Evolutionary conservation across 2,888 invertebrate genomes (phyloP).

Genomic region (Drosophila buzzatii): DNA sequence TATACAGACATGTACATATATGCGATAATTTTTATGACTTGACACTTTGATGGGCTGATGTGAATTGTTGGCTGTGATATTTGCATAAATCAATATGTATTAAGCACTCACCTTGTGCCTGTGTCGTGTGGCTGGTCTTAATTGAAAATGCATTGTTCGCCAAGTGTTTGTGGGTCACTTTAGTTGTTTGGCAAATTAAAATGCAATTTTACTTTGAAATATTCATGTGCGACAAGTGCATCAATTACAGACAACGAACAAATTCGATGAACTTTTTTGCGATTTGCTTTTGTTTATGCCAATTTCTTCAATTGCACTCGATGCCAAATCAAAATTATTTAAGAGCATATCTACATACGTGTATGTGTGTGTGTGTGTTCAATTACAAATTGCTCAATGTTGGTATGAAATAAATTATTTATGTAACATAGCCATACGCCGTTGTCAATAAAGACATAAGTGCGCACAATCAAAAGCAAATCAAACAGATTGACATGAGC

Average conservation of each 20-base stretch:
- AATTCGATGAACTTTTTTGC: conserved; percentile 20
- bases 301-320: conserved; percentile 55
- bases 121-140: not conserved
- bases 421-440: conserved; percentile 55
- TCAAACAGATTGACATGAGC: conserved; percentile 64
- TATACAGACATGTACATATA: no score
- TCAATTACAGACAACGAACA: conserved; percentile 33
- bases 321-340: conserved; percentile 51
- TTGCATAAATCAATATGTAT: conserved; percentile 13
- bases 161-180: conserved; percentile 14
- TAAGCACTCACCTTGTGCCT: conserved; percentile 5
- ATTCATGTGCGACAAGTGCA: conserved; percentile 34
- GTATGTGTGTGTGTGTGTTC: conserved; percentile 35
- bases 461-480: conserved; percentile 73
- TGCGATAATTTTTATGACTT: not conserved
- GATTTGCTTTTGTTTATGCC: conserved; percentile 41
- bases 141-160: conserved; percentile 7
- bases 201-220: conserved; percentile 29
- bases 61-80: not conserved
- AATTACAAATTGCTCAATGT: conserved; percentile 71
- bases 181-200: conserved; percentile 24
- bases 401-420: conserved; percentile 69
- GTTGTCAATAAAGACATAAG: conserved; percentile 76
- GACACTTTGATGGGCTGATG: not conserved
- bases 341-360: not conserved